Conservation (phyloP, 2,888 invertebrate species). For the Eupithecia dodoneata region DNA sequence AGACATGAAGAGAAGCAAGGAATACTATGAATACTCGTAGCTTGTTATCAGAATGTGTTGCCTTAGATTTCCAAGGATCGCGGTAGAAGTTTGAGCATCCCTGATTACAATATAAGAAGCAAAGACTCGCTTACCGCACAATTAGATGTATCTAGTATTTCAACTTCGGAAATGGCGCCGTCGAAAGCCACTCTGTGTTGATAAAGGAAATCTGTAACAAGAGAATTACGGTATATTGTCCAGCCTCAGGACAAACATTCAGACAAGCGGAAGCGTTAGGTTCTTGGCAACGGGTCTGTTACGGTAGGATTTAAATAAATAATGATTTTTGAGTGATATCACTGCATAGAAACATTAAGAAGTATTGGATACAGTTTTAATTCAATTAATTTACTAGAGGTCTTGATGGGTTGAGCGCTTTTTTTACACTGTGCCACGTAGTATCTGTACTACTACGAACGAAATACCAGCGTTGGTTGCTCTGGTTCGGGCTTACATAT, state of each 20-base stretch:
- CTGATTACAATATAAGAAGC: conserved; percentile 1
- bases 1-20: not conserved
- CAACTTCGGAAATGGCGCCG: conserved; percentile 90
- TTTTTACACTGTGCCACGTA: not conserved
- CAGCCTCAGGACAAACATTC: conserved; percentile 22
- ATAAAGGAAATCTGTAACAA: conserved; percentile 91
- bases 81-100: not conserved
- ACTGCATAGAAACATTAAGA: not conserved
- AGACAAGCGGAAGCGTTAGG: conserved; percentile 15
- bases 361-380: not conserved
- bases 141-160: conserved; percentile 91
- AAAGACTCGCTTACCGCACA: conserved; percentile 86
- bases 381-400: not conserved
- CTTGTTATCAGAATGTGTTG: not conserved
- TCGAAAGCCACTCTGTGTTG: conserved; percentile 91
- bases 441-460: not conserved
- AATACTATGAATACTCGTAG: no score
- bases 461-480: not conserved
- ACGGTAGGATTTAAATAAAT: not conserved
- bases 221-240: conserved; percentile 49
- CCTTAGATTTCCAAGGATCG: not conserved
- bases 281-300: not conserved
- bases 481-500: no score
- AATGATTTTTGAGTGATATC: not conserved
- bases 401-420: not conserved